Base-by-base conservation (phyloP, 2,888 invertebrate genomes). In the Tenthredo mesomela region DNA sequence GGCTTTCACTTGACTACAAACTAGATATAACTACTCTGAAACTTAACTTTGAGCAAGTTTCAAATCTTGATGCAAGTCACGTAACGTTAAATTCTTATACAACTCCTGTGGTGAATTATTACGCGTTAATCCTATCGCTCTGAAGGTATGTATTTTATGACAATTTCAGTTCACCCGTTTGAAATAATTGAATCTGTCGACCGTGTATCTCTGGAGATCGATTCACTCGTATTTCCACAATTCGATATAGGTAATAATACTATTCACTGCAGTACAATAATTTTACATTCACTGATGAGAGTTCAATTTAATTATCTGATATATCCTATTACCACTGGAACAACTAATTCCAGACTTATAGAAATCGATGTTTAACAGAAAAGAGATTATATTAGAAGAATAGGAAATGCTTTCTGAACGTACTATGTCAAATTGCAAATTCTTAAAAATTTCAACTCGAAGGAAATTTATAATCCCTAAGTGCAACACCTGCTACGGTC, bases 51-150 rank as follows among this genome's bases (percentile, higher is more conserved):
- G 15, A 43, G 7, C 18, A 73, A 73, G 71, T 73, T 73, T 73
- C 43, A n/a, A 40, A 73, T 73, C 71, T 9, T 21, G 43, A 73
- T 73, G 71, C 71, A 43, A 43, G 71, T 73, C 71, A 73, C 71
- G 71, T 73, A 73, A 21, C 71, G 43, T 43, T n/a, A 21, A 43
- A 73, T 73, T 73, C 40, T 73, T 73, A 73, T 73, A 21, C 18
- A 73, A 73, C 21, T 43, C 21, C 71, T 33, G 37, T 37, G 12
- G 40, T 73, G 43, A 73, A 73, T 73, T 73, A 40, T 73, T 25
- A 73, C 71, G 71, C 43, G 21, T 29, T 43, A 73, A 43, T 43
- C 43, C 54, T 10, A n/a, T n/a, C 18, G 54, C 47, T 47, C n/a
- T 54, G n/a, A 2, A 54, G 2, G 7, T 54, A 54, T 54, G 1